These are phyloP conservation scores for Campylomormyrus tamandua DNA, from an alignment of 2,113 vertebrate genomes.

Conservation along the genomic window DNA sequence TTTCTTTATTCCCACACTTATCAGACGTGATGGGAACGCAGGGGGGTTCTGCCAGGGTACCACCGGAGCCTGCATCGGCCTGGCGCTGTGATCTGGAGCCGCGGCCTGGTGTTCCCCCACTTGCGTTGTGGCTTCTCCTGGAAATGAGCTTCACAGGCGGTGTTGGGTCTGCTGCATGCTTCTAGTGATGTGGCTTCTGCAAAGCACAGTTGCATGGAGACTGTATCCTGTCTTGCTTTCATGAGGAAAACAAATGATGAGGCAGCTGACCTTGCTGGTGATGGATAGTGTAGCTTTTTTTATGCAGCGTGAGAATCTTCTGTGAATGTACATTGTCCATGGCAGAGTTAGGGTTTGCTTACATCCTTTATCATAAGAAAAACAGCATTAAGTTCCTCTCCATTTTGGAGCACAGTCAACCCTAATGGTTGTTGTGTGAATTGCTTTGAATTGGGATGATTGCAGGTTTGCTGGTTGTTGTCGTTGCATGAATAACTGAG, in stretches of 20 bases:
- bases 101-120: background rate
- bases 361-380: background rate
- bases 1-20: background rate
- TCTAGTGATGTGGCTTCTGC: background rate
- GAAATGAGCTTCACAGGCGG: background rate
- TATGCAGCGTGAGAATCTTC: background rate
- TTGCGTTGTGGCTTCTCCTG: background rate
- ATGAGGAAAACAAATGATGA: background rate
- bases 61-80: background rate
- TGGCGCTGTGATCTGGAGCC: background rate
- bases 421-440: background rate
- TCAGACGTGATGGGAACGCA: background rate
- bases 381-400: background rate
- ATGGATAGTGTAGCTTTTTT: background rate
- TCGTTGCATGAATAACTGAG: background rate
- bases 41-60: background rate
- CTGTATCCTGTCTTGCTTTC: background rate
- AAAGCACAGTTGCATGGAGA: background rate
- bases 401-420: background rate
- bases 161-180: background rate
- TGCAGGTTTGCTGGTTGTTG: background rate
- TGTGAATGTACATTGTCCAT: background rate
- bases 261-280: background rate
- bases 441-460: background rate
- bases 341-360: background rate